phyloP scores from a whole-genome alignment of 2,888 invertebrate species.

The Prosapia bicincta region DNA sequence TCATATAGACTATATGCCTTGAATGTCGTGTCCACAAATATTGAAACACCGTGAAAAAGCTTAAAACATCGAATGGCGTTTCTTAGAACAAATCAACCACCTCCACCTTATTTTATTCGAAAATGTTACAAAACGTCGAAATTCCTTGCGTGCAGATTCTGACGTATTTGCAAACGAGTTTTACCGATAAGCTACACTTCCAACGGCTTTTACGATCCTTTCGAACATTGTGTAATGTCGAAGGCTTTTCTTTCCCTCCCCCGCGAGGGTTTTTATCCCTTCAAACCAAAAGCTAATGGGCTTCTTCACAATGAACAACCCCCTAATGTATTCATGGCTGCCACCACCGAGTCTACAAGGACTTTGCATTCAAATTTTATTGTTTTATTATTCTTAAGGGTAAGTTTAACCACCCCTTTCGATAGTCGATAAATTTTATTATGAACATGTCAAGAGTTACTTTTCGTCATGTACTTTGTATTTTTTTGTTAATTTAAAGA shows the following conservation, averaged over 20 bases:
- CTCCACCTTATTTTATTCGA: too few species aligned
- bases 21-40: too few species aligned
- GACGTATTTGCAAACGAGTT: too few species aligned
- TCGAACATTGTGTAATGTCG: not conserved
- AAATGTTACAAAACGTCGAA: not conserved
- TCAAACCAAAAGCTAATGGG: not conserved
- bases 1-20: too few species aligned
- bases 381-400: slow-evolving; percentile 2
- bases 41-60: too few species aligned
- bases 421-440: not conserved
- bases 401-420: not conserved
- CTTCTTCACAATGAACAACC: not conserved
- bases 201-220: not conserved
- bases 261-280: not conserved
- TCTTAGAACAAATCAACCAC: too few species aligned
- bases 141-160: not conserved
- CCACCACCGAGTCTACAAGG: not conserved
- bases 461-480: too few species aligned
- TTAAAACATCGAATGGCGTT: too few species aligned
- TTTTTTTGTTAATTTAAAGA: too few species aligned
- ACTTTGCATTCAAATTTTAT: slow-evolving; percentile 2
- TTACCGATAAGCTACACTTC: not conserved
- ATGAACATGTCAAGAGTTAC: too few species aligned
- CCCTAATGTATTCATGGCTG: not conserved
- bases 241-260: not conserved